Base-by-base conservation (phyloP, 2,797 vertebrate genomes). In the Pantherophis alleghaniensis region DNA sequence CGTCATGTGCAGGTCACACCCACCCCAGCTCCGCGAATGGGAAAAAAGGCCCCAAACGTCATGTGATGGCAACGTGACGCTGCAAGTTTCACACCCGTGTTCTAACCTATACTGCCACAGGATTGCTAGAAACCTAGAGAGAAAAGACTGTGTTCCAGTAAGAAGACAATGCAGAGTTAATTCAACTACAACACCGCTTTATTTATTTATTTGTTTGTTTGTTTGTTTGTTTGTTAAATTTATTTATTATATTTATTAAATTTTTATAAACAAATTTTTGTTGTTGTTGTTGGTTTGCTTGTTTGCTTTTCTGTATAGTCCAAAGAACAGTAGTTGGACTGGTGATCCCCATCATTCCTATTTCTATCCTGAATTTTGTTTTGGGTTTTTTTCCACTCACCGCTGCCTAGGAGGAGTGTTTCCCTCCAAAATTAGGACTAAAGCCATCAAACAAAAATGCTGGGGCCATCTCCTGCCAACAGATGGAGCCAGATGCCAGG, bases 401-500 rank as follows among this genome's bases (percentile, higher is more conserved):
- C 90, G 18, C 47, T 61, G n/a, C 66, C 86, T 55, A 20, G 26
- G 20, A 87, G n/a, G 59, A 9, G 32, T 6, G n/a, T 88, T 88
- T 93, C 37, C 55, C 47, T 88, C 56, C 20, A 2, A 83, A 55
- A 11, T 9, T 16, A 3, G 56, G 63, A 61, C 16, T 14, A 28
- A 88, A 56, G 47, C 56, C 83, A 90, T 47, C 42, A 83, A 90
- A 32, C 11, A 57, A 61, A 86, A n/a, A n/a, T 66, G 92, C 66
- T 42, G 37, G 3, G 51, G 74, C 56, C 42, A n/a, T 7, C 4
- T 2, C 1, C 7, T 12, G n/a, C 92, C 96, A 90, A 95, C 90
- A 96, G 95, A 94, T 93, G 96, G 95, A 16, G 18, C 16, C 5
- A 2, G 37, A 37, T 59, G 32, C 57, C 88, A n/a, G n/a, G 87